A percentile compares a stretch with the other conserved stretches of the same genome.
Evolutionary conservation across 2,113 vertebrate species (phyloP).

Genomic region (Bagarius yarrelli): DNA sequence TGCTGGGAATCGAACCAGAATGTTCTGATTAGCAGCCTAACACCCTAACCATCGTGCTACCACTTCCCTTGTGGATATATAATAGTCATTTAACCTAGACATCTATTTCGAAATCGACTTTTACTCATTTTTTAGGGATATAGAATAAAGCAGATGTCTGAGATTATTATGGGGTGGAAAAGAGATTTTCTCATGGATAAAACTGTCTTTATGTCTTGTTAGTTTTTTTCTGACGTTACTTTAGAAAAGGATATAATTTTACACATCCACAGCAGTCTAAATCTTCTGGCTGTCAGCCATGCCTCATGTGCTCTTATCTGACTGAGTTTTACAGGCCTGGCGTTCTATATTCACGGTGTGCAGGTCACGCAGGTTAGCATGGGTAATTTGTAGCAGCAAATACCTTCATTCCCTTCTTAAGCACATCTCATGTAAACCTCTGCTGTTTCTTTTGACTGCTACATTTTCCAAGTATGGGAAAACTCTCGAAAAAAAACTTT

Average conservation of each 20-base stretch:
- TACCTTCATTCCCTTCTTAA: neutral
- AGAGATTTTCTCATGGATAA: neutral
- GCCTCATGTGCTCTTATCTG: neutral
- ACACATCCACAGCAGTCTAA: neutral
- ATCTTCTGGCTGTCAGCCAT: neutral
- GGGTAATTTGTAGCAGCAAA: neutral
- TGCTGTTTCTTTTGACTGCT: neutral
- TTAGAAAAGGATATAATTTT: neutral
- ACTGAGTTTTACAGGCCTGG: neutral
- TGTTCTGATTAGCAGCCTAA: no score
- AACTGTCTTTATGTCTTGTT: neutral
- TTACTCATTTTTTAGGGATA: neutral
- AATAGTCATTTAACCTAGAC: neutral
- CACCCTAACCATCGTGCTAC: no score
- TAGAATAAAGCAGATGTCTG: neutral
- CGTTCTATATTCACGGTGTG: neutral
- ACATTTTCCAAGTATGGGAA: neutral
- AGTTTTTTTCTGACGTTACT: neutral
- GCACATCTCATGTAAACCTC: neutral
- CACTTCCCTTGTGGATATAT: no score
- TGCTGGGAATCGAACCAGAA: no score
- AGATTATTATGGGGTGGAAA: neutral
- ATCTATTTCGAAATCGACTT: neutral
- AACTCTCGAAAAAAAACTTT: neutral
- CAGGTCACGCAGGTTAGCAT: neutral